phyloP scores from a whole-genome alignment of 1,140 invertebrate genomes.

The Asbolus verrucosus region DNA sequence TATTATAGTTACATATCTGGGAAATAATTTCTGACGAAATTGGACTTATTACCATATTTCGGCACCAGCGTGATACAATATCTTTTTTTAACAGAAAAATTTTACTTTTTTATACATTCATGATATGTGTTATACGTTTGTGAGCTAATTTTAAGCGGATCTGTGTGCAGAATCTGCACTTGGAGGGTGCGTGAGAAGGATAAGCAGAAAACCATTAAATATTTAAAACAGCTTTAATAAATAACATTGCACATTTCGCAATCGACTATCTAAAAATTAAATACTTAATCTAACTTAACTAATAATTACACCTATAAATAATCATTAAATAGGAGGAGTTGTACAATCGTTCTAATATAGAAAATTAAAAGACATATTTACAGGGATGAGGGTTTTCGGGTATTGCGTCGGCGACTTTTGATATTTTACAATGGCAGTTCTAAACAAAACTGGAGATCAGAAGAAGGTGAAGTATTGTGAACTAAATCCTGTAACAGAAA shows the following conservation, averaged over 20 bases:
- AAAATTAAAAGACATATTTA: conserved; percentile 36
- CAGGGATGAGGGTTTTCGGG: neutral
- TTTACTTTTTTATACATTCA: conserved; percentile 1
- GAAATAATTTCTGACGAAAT: conserved; percentile 25
- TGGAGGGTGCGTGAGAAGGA: neutral
- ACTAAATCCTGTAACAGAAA: conserved; percentile 45
- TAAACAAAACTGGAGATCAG: conserved; percentile 29
- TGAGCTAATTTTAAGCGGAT: too few species aligned
- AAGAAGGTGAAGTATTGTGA: conserved; percentile 42
- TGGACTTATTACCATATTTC: neutral
- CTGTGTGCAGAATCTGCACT: too few species aligned
- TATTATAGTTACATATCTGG: neutral
- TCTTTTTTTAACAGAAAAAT: too few species aligned
- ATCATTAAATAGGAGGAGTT: conserved; percentile 29
- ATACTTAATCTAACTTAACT: conserved; percentile 44
- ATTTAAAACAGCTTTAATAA: conserved; percentile 48
- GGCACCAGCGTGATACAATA: neutral
- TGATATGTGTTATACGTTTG: too few species aligned
- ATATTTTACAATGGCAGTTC: conserved; percentile 14
- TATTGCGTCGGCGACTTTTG: conserved; percentile 3
- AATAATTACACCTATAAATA: conserved; percentile 20
- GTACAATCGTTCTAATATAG: conserved; percentile 24
- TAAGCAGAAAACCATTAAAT: neutral
- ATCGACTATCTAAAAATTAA: conserved; percentile 41
- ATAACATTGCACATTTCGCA: conserved; percentile 47